Evolutionary conservation across 2,113 vertebrate genomes (phyloP), one percentile per base, ranked within the genome.

Genomic region (Circaetus cinerascens): DNA sequence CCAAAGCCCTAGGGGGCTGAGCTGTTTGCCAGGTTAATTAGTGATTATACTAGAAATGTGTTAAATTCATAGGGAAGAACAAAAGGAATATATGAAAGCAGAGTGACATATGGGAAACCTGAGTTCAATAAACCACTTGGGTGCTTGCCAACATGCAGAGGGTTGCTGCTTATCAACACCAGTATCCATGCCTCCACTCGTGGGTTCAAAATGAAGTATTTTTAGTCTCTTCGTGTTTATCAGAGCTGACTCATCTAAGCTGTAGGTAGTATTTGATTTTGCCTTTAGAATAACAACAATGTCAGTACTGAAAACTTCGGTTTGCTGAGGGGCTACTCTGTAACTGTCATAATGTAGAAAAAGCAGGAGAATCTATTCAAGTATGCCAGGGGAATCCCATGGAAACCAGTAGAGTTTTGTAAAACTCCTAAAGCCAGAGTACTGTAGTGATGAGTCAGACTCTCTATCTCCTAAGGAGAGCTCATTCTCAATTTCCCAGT

Each of bases 191-290:
- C 78, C 84, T 98, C 72, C 94, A 71, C 46, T 56, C 96, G 95
- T 86, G 95, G 73, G 74, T 90, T 93, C 63, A 80, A 83, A 78
- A 56, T 22, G 60, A 60, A 79, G 23, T 96, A 97, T 97, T 97
- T 98, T 98, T 93, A 97, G 94, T 80, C 17, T 85, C 67, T 68
- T 62, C 26, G 43, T 13, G 75, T 93, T 97, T 91, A 91, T 90
- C 77, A 93, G 85, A 57, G 60, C 71, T 93, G 96, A 92, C 60
- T 91, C 23, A 71, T 75, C 66, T 75, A 82, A 95, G 51, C 12
- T 69, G 90, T 40, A 96, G 90, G 92, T 68, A 95, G 86, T 9
- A 60, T 46, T 60, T 82, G 26, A 72, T 69, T 36, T 83, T 86
- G 64, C 56, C 67, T 88, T 84, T 34, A 94, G 34, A 90, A 59